Evolutionary conservation across 2,113 vertebrate species (phyloP).

Genomic region (Sphyrna mokarran): DNA sequence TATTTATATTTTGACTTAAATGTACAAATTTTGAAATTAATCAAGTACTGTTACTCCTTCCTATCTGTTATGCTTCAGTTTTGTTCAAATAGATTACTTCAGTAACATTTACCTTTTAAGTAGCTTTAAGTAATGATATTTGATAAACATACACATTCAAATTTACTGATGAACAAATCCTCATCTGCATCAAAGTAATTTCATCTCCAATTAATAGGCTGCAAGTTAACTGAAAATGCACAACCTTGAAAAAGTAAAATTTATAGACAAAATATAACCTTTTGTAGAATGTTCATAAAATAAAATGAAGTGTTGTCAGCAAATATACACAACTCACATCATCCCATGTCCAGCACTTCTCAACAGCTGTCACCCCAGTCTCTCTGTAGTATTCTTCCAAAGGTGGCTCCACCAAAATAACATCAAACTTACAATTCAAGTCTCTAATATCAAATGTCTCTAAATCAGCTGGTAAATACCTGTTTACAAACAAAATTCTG

Average conservation of each 20-base stretch:
- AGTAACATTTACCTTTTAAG: background rate
- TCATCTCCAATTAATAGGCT: background rate
- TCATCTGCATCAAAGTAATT: background rate
- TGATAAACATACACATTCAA: background rate
- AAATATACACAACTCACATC: constrained; percentile 63
- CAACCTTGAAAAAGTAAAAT: background rate
- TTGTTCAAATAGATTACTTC: background rate
- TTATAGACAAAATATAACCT: background rate
- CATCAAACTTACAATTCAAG: constrained; percentile 89
- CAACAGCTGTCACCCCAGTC: constrained; percentile 88
- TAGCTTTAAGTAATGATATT: background rate
- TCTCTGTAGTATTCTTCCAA: constrained; percentile 94
- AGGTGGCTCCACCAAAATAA: constrained; percentile 89
- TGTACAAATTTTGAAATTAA: background rate
- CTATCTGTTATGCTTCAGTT: background rate
- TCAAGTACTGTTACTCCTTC: background rate
- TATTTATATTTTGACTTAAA: background rate
- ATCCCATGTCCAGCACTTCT: constrained; percentile 96
- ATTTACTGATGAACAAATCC: background rate
- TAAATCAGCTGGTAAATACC: constrained; percentile 90
- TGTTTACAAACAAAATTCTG: constrained; percentile 47
- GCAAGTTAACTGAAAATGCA: background rate
- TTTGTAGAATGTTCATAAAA: background rate
- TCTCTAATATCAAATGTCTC: constrained; percentile 88
- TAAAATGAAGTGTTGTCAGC: background rate